Evolutionary conservation across 2,113 vertebrate genomes (phyloP), one percentile per base, ranked within the genome.

Genomic region (Oncorhynchus kisutch): DNA sequence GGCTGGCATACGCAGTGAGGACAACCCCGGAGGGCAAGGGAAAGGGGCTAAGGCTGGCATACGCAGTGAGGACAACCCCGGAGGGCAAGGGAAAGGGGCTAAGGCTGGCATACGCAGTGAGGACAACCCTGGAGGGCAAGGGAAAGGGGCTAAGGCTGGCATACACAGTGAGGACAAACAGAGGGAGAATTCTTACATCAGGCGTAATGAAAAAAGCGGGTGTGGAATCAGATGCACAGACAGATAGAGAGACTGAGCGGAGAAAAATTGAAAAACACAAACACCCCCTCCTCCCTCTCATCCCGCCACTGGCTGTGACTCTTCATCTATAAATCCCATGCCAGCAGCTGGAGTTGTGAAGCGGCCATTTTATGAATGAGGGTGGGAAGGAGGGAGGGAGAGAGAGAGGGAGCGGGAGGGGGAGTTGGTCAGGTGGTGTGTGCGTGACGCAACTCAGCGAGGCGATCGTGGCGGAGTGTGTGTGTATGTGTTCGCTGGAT

Each of bases 311-410:
- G 85, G 84, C 84, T 81, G 83, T 79, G 85, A 85, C 87, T 85
- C 84, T 88, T 24, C 75, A 80, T 87, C 88, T 86, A 83, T 87
- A 88, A 89, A 89, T 90, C 88, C 87, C 69, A 72, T 90, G 89
- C 86, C 84, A 91, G 89, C 85, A 86, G 85, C 87, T 89, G 82
- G 85, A 91, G 88, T 87, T 77, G 81, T 83, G 83, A 87, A 87
- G 86, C 88, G 49, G 90, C 89, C 91, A 91, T 91, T 91, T 92
- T 90, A 92, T 91, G 89, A 91, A 92, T 85, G 79, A 62, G 70
- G 45, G 72, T 13, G 65, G 11, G 85, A 87, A 77, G 83, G 82
- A 86, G 81, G 67, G 81, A 81, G 79, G 80, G 80, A 81, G 81
- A 69, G 78, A 69, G 12, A 72, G 39, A 65, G 77, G 78, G 66